Conservation (phyloP, 2,113 vertebrate species). For the Paramormyrops kingsleyae region DNA sequence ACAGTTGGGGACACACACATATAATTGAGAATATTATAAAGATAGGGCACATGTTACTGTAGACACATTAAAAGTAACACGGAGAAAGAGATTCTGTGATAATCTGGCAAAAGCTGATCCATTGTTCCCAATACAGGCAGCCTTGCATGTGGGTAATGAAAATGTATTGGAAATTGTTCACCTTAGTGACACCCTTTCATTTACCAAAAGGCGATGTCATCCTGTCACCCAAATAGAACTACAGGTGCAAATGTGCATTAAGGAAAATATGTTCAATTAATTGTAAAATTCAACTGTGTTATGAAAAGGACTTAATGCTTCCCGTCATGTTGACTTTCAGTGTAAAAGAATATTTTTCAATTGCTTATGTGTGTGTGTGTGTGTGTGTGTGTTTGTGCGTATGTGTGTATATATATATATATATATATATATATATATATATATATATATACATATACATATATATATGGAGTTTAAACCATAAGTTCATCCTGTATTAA, state of each 20-base stretch:
- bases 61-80: not conserved
- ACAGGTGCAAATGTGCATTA: not conserved
- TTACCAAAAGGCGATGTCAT: not conserved
- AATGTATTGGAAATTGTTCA: not conserved
- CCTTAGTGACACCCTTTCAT: not conserved
- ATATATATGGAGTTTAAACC: too few species aligned
- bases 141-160: not conserved
- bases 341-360: not conserved
- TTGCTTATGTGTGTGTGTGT: not conserved
- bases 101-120: not conserved
- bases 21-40: not conserved
- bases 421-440: too few species aligned
- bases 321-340: not conserved
- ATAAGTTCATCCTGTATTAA: too few species aligned
- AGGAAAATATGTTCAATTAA: not conserved
- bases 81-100: not conserved
- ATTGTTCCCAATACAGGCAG: not conserved
- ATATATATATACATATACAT: too few species aligned
- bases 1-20: not conserved
- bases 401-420: too few species aligned
- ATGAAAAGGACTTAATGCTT: not conserved
- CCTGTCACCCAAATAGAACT: not conserved
- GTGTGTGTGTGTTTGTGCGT: not conserved
- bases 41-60: not conserved
- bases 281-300: not conserved